Evolutionary conservation across 2,113 vertebrate genomes (phyloP).

Genomic region (Centropus bengalensis): DNA sequence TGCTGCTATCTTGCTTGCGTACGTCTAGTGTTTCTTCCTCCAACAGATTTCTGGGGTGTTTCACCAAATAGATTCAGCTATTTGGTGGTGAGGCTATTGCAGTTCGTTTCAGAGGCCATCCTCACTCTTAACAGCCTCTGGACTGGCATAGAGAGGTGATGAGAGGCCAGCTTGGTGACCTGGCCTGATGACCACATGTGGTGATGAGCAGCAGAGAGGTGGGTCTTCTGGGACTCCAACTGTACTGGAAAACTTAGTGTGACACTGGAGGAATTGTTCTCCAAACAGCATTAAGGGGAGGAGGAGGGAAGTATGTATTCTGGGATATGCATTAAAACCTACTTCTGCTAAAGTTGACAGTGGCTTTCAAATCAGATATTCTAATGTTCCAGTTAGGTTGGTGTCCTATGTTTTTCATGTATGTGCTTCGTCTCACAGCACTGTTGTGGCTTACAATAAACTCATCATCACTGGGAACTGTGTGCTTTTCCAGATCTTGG

Average conservation of each 20-base stretch:
- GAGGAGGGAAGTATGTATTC: background rate
- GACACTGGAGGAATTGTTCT: background rate
- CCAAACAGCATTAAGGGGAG: background rate
- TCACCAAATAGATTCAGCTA: background rate
- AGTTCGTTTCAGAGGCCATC: background rate
- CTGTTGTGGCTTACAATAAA: background rate
- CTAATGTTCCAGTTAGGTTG: background rate
- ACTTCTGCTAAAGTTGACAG: background rate
- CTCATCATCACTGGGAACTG: background rate
- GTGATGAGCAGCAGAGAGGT: background rate
- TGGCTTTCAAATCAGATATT: background rate
- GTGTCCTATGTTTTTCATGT: background rate
- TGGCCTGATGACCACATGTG: accelerated
- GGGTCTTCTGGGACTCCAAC: background rate
- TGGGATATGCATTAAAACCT: background rate
- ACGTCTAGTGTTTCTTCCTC: background rate
- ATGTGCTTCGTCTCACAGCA: background rate
- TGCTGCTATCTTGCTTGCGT: background rate
- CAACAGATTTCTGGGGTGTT: accelerated
- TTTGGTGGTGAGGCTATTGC: background rate
- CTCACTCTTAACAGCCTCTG: background rate
- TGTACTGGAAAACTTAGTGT: background rate
- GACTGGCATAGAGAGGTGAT: background rate
- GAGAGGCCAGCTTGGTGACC: background rate
- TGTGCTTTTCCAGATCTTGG: background rate